Conservation (phyloP, 1,140 invertebrate genomes). For the Zaprionus taronus region DNA sequence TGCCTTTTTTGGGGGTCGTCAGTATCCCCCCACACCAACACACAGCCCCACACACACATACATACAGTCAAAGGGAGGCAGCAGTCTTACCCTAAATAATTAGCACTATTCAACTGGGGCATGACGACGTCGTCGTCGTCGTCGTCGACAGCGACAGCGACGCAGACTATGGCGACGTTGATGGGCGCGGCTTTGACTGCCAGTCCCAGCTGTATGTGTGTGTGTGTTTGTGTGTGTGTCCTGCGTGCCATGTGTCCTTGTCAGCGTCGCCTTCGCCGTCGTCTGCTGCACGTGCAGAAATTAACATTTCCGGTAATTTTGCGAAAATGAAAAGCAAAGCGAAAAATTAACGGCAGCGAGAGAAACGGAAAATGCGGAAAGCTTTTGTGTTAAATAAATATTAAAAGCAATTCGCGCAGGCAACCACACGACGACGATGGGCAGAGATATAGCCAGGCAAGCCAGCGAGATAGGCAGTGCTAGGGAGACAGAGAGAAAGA, state of each 20-base stretch:
- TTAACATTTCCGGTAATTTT: constrained; percentile 84
- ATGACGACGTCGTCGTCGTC: constrained; percentile 43
- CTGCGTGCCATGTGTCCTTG: constrained; percentile 43
- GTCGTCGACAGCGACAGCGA: constrained; percentile 6
- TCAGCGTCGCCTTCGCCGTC: constrained; percentile 31
- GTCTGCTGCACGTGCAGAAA: constrained; percentile 81
- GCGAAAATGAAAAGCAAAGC: constrained; percentile 83
- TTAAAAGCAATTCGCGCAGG: constrained; percentile 77
- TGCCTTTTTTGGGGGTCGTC: constrained; percentile 57
- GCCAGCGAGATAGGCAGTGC: background rate
- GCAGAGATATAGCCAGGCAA: background rate
- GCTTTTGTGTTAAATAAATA: constrained; percentile 83
- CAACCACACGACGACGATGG: constrained; percentile 39
- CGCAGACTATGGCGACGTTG: constrained; percentile 46
- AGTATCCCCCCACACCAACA: constrained; percentile 4
- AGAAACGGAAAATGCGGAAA: constrained; percentile 79
- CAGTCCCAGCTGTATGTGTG: constrained; percentile 22
- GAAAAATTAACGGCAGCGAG: constrained; percentile 77
- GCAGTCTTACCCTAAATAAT: constrained; percentile 82
- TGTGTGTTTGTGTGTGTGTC: constrained; percentile 25
- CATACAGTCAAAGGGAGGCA: constrained; percentile 37
- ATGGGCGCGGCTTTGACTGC: constrained; percentile 64
- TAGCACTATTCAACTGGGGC: constrained; percentile 81
- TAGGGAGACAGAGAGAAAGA: constrained; percentile 6
- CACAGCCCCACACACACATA: constrained; percentile 23